phyloP scores from a whole-genome alignment of 2,797 vertebrate species.

The Aeoliscus strigatus region DNA sequence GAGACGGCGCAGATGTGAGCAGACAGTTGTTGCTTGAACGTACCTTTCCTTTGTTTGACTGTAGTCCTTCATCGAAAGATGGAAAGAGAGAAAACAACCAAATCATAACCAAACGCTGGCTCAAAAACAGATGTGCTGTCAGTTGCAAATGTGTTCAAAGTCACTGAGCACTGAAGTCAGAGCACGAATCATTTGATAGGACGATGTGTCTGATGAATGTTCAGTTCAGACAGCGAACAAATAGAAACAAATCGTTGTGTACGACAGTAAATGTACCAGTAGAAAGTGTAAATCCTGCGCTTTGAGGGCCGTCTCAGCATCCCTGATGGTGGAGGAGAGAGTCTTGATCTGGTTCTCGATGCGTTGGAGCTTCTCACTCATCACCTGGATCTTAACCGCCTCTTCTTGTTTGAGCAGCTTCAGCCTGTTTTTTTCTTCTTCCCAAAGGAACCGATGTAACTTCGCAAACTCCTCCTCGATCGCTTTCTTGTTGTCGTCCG shows the following conservation, averaged over 20 bases:
- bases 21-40: not conserved
- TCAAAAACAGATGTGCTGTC: not conserved
- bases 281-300: conserved; percentile 51
- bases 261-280: conserved; percentile 40
- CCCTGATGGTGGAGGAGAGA: conserved; percentile 40
- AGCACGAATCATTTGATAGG: too few relatives aligned
- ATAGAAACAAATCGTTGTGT: not conserved
- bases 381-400: conserved; percentile 46
- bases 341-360: conserved; percentile 47
- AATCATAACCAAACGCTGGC: not conserved
- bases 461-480: conserved; percentile 65
- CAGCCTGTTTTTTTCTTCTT: conserved; percentile 54
- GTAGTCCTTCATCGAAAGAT: conserved; percentile 54
- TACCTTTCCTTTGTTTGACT: conserved; percentile 66
- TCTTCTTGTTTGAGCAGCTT: conserved; percentile 54
- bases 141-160: too few relatives aligned
- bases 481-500: conserved; percentile 26
- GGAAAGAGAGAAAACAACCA: conserved; percentile 4
- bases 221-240: too few relatives aligned
- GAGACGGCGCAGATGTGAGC: not conserved
- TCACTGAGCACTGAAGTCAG: too few relatives aligned
- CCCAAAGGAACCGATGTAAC: conserved; percentile 55
- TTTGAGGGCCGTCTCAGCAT: conserved; percentile 31
- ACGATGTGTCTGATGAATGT: too few relatives aligned
- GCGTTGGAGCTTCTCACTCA: conserved; percentile 52